These are phyloP conservation scores for Chaenogobius annularis DNA, from an alignment of 2,113 vertebrate species.

Conservation along the genomic window DNA sequence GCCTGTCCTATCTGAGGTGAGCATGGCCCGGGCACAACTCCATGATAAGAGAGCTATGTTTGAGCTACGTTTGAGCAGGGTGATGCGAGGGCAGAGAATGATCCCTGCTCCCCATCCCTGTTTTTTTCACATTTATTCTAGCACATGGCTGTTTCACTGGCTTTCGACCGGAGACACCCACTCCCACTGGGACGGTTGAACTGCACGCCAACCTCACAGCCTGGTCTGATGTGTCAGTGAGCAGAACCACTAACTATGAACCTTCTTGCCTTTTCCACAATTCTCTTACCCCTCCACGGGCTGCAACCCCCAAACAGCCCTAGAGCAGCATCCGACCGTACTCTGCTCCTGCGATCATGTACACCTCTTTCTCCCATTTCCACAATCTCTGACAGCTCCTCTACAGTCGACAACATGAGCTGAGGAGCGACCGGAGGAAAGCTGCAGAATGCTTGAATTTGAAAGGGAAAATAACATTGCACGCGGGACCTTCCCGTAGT, in stretches of 20 bases:
- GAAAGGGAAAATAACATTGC: background rate
- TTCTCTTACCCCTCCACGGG: conserved; percentile 19
- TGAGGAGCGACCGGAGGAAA: conserved; percentile 22
- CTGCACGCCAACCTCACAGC: conserved; percentile 62
- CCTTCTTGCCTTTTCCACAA: conserved; percentile 19
- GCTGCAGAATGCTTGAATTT: conserved; percentile 31
- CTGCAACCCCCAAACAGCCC: conserved; percentile 36
- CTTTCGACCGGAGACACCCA: conserved; percentile 62
- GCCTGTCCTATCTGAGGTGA: conserved; percentile 45
- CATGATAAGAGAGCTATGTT: conserved; percentile 44
- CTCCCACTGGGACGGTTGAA: conserved; percentile 66
- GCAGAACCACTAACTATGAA: conserved; percentile 51
- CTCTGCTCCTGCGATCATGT: conserved; percentile 45
- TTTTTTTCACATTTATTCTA: conserved; percentile 50
- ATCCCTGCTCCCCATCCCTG: conserved; percentile 17
- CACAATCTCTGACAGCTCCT: conserved; percentile 55
- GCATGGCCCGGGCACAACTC: conserved; percentile 28
- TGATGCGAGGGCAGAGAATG: conserved; percentile 12
- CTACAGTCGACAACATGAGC: conserved; percentile 50
- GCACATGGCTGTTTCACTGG: conserved; percentile 44
- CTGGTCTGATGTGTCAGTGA: conserved; percentile 59
- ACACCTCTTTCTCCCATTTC: conserved; percentile 40
- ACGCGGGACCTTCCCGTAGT: conserved; percentile 16
- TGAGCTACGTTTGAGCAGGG: background rate
- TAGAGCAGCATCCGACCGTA: conserved; percentile 49